phyloP scores from a whole-genome alignment of 2,888 invertebrate genomes.

The Leptinotarsa haldemani region DNA sequence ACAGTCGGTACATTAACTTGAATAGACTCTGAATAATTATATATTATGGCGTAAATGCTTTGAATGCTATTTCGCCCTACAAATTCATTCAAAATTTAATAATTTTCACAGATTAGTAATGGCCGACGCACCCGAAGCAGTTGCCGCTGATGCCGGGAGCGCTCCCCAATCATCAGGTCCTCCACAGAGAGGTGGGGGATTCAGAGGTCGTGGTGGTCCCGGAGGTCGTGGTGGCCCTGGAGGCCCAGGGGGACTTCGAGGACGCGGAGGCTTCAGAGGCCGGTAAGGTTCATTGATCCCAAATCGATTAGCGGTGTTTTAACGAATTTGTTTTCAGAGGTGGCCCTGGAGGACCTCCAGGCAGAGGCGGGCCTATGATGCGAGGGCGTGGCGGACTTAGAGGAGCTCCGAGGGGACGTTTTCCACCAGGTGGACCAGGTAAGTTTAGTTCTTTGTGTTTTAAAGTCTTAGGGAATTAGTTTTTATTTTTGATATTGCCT shows the following conservation, averaged over 20 bases:
- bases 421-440: slow-evolving; percentile 49
- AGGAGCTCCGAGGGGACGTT: slow-evolving; percentile 51
- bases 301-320: neutral
- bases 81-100: no score
- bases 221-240: slow-evolving; percentile 41
- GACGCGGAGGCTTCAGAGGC: slow-evolving; percentile 48
- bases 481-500: no score
- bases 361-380: slow-evolving; percentile 54
- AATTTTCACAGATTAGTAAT: slow-evolving; percentile 4
- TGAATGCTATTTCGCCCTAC: no score
- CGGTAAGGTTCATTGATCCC: slow-evolving; percentile 38
- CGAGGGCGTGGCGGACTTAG: slow-evolving; percentile 52
- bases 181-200: slow-evolving; percentile 22
- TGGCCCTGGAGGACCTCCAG: slow-evolving; percentile 53
- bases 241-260: slow-evolving; percentile 40
- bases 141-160: slow-evolving; percentile 4
- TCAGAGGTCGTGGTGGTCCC: slow-evolving; percentile 40
- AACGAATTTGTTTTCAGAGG: slow-evolving; percentile 45
- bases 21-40: no score
- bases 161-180: slow-evolving; percentile 15
- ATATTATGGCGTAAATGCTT: no score
- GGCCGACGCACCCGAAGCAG: slow-evolving; percentile 23
- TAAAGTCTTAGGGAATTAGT: neutral
- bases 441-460: slow-evolving; percentile 12
- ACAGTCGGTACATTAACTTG: no score